Base-by-base conservation (phyloP, 2,113 vertebrate species). In the Fulica atra region DNA sequence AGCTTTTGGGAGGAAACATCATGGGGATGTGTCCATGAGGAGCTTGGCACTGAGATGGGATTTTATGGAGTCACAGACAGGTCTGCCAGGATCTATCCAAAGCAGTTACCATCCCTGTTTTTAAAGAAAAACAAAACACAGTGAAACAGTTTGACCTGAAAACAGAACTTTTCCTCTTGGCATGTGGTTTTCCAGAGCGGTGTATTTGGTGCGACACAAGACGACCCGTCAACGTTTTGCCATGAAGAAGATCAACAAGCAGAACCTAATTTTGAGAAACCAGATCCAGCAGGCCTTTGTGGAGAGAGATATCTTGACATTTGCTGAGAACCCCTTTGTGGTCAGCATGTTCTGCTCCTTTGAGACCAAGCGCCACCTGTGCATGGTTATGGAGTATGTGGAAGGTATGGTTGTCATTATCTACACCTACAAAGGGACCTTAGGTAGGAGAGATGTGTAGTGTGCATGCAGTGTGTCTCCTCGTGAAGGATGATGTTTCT, bases 301-400 rank as follows among this genome's bases (percentile, higher is more conserved):
- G 96, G 99, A 99, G 89, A 97, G 99, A 6, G 99, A 99, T 95
- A 99, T 99, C 96, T 96, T 99, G 73, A 99, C 99, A 0, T 99
- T 99, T 26, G 99, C 99, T 0, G 99, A 99, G 97, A 99, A 99
- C 95, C 99, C 99, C 16, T 99, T 99, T 7, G 99, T 99, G 24
- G 99, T 99, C 95, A 99, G 99, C 98, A 99, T 99, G 99, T 99
- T 99, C 98, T 99, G 99, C 92, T 99, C 99, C 59, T 99, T 99
- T 16, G 99, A 99, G 98, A 99, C 99, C 64, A 98, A 99, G 89
- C 98, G 99, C 21, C 99, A 99, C 92, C 98, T 99, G 35, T 99
- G 99, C 97, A 99, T 99, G 99, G 99, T 99, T 94, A 99, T 99
- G 99, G 99, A 99, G 95, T 99, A 99, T 11, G 99, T 99, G 64